Base-by-base conservation (phyloP, 1,140 invertebrate species). In the Drosophila punjabiensis region DNA sequence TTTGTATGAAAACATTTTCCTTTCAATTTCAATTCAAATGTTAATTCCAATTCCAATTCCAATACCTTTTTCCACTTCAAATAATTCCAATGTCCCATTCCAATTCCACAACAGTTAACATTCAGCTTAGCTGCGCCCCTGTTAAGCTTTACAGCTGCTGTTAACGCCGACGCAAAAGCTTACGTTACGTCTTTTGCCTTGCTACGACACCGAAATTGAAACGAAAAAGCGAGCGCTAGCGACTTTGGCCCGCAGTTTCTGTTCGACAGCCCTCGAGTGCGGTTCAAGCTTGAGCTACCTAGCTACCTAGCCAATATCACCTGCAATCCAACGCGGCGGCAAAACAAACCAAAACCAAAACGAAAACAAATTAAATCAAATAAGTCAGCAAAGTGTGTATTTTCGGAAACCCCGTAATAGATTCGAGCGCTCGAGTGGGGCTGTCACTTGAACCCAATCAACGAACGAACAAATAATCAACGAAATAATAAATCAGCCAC, bases 381-480 rank as follows among this genome's bases (percentile, higher is more conserved):
- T 45, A 55, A 68, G 33, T 43, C 65, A 63, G 55, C 52, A 18
- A 82, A 82, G 62, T 67, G 76, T 67, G 76, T 70, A 59, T 66
- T 67, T 79, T 79, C 39, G 32, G 79, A 47, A 66, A 76, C 73
- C 52, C 78, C 67, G 55, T n/a, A 55, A 39, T 66, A 70, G 55
- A 85, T 62, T 75, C 66, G 53, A 41, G 43, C 64, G 41, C 73
- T 70, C 52, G 24, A 50, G 41, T 48, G 73, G 63, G 67, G 69
- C 83, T 89, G 85, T 88, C 74, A 85, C 85, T 89, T 85, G 79
- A 89, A 85, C 66, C 88, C 86, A 89, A 89, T 89, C 81, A 90
- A 85, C 81, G 86, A 88, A 60, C 64, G 45, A 78, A 58, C 55
- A 58, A 39, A 48, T 24, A 24, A 77, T 77, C 75, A 77, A 77